Evolutionary conservation across 2,113 vertebrate species (phyloP).

Genomic region (Lepus timidus): DNA sequence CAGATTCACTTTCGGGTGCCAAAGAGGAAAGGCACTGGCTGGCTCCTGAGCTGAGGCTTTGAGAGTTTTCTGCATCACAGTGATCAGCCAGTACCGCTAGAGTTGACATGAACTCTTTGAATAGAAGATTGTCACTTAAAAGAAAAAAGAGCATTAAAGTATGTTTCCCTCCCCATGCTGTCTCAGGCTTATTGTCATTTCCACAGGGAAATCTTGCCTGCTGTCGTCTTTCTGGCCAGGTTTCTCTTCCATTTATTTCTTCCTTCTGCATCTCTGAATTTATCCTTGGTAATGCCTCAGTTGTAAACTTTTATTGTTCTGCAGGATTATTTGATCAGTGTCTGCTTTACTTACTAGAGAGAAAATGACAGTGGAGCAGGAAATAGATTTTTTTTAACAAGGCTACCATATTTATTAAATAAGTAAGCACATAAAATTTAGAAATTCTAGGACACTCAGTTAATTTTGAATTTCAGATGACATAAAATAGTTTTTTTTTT

Average conservation of each 20-base stretch:
- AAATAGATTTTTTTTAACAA: not conserved
- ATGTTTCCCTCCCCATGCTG: not conserved
- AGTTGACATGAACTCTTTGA: not conserved
- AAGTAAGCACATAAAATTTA: not conserved
- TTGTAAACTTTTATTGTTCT: not conserved
- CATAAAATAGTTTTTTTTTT: not conserved
- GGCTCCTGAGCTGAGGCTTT: not conserved
- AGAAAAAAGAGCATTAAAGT: not conserved
- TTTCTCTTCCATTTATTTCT: not conserved
- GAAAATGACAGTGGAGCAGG: not conserved
- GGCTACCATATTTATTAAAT: not conserved
- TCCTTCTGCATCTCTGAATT: not conserved
- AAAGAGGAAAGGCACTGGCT: not conserved
- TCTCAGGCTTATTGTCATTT: not conserved
- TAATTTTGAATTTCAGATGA: conserved; percentile 35
- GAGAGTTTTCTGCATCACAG: not conserved
- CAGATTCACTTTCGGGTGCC: not conserved
- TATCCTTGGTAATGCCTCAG: not conserved
- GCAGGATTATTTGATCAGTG: not conserved
- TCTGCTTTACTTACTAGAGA: not conserved
- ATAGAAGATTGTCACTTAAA: not conserved
- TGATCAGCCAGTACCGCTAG: not conserved
- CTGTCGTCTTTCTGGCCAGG: not conserved
- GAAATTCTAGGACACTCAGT: not conserved
- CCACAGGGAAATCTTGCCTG: not conserved